Evolutionary conservation across 2,888 invertebrate genomes (phyloP), one percentile per base, ranked within the genome.

Genomic region (Arctia plantaginis): DNA sequence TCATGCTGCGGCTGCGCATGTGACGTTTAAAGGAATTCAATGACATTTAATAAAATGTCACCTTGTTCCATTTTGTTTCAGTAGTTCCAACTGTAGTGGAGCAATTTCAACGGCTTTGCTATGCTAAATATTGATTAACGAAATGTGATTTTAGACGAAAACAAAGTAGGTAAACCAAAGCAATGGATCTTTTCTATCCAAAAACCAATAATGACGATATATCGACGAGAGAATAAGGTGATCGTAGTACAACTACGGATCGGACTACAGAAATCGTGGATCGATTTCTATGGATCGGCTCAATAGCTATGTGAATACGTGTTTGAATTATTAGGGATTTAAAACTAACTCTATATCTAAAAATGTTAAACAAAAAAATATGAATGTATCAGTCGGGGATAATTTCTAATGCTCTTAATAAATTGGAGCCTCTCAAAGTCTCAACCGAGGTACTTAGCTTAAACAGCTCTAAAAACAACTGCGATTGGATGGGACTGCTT

Each of bases 1-100:
- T 71, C 35, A 51, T n/a, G 18, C 35, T 47, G 47, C 51, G 33
- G 13, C n/a, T 69, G 39, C 35, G 69, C 69, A 51, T 73, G 33
- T 62, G 59, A 62, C 59, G 59, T 30, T 18, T 62, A 30, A 30
- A 62, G 30, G 15, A 62, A 62, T 30, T 27, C 3, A 30, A 30
- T 62, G 59, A 62, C 30, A 62, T 62, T 62, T 30, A 62, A 27
- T 30, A 30, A 62, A 62, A 62, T 62, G 59, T 62, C 59, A 62
- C 59, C 59, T 62, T n/a, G 55, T 12, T 30, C 13, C 1, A 62
- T 15, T 62, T 62, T 2, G 15, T 62, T 30, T 15, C 59, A 18
- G 59, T 30, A 6, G n/a, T n/a, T n/a, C n/a, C n/a, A 30, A 30
- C 18, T 27, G 30, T 62, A 3, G 59, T n/a, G 8, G 59, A 15